These are phyloP conservation scores for Gymnoscelis rufifasciata DNA, from an alignment of 2,888 invertebrate species.

Conservation along the genomic window DNA sequence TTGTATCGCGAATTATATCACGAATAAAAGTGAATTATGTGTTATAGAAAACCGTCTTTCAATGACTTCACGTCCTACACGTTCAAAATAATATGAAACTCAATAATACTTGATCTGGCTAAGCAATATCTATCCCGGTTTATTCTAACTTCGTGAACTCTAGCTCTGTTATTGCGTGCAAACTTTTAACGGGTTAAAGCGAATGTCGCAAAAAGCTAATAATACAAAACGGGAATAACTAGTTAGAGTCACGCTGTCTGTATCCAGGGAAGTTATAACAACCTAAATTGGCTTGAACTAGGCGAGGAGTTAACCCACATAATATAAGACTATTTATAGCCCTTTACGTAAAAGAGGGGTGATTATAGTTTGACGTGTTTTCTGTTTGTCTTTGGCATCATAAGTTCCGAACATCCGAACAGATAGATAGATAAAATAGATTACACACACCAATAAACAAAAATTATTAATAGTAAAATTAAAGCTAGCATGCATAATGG, in stretches of 20 bases:
- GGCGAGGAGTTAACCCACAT: not conserved
- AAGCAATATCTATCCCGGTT: not conserved
- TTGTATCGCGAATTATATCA: too few species aligned
- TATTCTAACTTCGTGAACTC: not conserved
- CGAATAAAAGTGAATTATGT: too few species aligned
- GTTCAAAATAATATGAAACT: too few species aligned
- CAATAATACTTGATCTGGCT: not conserved
- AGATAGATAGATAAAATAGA: too few species aligned
- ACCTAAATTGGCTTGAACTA: slow-evolving; percentile 11
- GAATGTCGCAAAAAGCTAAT: slow-evolving; percentile 13
- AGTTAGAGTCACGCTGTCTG: slow-evolving; percentile 14
- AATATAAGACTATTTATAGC: too few species aligned
- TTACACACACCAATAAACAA: too few species aligned
- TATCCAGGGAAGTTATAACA: slow-evolving; percentile 16
- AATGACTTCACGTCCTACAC: too few species aligned
- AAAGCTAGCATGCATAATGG: too few species aligned
- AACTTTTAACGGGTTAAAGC: slow-evolving; percentile 4
- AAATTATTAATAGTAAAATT: too few species aligned
- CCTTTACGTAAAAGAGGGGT: not conserved
- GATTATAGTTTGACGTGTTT: not conserved
- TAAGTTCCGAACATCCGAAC: too few species aligned
- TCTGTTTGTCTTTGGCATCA: too few species aligned
- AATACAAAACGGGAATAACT: slow-evolving; percentile 9
- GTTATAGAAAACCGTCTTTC: too few species aligned
- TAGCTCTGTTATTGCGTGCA: not conserved